Evolutionary conservation across 2,797 vertebrate genomes (phyloP).

Genomic region (Chaetophractus vellerosus): DNA sequence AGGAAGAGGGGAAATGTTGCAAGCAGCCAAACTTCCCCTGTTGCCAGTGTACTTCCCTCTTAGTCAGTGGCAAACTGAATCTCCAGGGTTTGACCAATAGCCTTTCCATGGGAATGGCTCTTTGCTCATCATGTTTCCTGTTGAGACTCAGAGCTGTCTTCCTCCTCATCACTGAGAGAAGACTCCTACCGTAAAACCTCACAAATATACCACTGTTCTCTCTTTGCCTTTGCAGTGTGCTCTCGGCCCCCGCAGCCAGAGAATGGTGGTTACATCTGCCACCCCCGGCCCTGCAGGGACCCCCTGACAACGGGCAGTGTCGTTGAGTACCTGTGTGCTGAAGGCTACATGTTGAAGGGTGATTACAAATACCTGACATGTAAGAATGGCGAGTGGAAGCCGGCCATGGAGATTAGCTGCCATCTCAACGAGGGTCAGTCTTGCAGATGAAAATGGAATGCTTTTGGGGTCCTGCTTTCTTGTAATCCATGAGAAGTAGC

Average conservation of each 20-base stretch:
- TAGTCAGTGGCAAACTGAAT: not conserved
- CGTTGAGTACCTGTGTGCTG: conserved; percentile 96
- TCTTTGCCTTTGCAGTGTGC: conserved; percentile 91
- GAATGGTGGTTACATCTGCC: conserved; percentile 96
- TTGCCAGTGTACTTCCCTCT: not conserved
- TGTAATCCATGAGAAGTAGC: not conserved
- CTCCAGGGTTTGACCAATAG: not conserved
- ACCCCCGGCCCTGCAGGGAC: conserved; percentile 94
- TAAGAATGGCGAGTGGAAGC: conserved; percentile 96
- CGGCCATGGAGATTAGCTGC: conserved; percentile 96
- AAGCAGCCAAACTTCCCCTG: not conserved
- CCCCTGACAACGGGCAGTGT: conserved; percentile 94
- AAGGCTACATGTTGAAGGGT: conserved; percentile 97
- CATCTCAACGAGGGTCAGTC: conserved; percentile 94
- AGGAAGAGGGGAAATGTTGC: not conserved
- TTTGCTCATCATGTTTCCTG: not conserved
- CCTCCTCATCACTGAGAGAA: not conserved
- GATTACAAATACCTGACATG: conserved; percentile 98
- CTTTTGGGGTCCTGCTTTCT: not conserved
- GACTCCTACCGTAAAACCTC: not conserved
- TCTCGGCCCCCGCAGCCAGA: conserved; percentile 94
- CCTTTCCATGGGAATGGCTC: not conserved
- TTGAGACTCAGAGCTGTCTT: not conserved
- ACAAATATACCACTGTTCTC: not conserved
- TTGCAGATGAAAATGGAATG: not conserved